These are phyloP conservation scores for Cosmopolites sordidus DNA, from an alignment of 2,888 invertebrate species.

Conservation along the genomic window DNA sequence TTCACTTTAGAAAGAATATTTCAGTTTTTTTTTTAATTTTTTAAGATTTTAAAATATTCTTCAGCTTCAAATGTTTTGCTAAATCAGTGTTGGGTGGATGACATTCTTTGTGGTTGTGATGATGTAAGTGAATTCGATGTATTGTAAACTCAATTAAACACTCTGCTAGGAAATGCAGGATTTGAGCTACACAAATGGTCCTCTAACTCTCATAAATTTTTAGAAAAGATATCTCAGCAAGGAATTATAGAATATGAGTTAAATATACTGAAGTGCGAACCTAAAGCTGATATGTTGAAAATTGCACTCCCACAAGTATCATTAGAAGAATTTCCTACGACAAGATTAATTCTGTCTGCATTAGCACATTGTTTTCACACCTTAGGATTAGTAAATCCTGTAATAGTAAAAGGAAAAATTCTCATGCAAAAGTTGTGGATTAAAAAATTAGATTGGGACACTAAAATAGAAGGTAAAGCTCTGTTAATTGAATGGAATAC, in stretches of 20 bases:
- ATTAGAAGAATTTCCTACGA: background rate
- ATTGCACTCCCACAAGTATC: background rate
- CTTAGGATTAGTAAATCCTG: constrained; percentile 3
- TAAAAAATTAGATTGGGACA: background rate
- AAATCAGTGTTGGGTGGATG: constrained; percentile 5
- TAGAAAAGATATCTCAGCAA: background rate
- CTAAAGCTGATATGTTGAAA: background rate
- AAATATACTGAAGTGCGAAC: background rate
- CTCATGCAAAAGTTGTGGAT: too few relatives aligned
- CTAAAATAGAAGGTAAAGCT: too few relatives aligned
- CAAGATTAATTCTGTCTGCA: constrained; percentile 4
- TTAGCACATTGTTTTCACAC: background rate
- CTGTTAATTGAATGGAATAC: too few relatives aligned
- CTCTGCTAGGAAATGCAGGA: constrained; percentile 1
- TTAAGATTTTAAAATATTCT: constrained; percentile 23
- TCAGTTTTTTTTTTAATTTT: constrained; percentile 12
- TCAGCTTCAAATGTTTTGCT: constrained; percentile 6
- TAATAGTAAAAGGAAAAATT: background rate
- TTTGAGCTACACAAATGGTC: constrained; percentile 19
- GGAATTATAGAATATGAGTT: background rate
- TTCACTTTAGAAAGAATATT: constrained; percentile 8
- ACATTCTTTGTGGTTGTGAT: constrained; percentile 9
- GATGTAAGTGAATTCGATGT: background rate
- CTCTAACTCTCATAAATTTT: constrained; percentile 7
- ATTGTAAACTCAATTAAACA: constrained; percentile 5